These are phyloP conservation scores for Microctenopoma lineatum DNA, from an alignment of 2,797 vertebrate genomes.

Conservation along the genomic window DNA sequence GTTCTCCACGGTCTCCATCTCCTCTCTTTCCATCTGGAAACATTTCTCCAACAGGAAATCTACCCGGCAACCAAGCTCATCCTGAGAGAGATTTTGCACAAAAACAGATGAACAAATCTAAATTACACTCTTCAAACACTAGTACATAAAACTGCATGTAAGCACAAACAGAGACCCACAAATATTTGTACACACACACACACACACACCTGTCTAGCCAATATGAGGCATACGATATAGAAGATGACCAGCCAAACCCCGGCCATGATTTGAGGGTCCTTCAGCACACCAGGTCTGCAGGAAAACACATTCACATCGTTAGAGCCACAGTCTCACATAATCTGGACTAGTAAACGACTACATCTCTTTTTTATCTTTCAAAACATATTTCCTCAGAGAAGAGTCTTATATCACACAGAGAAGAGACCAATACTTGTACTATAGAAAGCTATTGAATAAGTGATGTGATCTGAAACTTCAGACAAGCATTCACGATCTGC, in stretches of 20 bases:
- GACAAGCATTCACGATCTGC: slow-evolving; percentile 50
- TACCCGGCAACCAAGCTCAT: slow-evolving; percentile 88
- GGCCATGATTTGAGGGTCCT: slow-evolving; percentile 90
- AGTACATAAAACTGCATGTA: background rate
- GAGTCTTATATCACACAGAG: slow-evolving; percentile 33
- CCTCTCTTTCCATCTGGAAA: slow-evolving; percentile 85
- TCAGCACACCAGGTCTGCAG: slow-evolving; percentile 86
- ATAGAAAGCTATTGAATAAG: slow-evolving; percentile 60
- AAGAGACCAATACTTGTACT: background rate
- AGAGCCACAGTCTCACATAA: background rate
- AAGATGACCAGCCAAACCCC: slow-evolving; percentile 90
- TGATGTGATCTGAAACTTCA: slow-evolving; percentile 62
- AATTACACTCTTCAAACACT: background rate
- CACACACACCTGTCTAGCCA: slow-evolving; percentile 87
- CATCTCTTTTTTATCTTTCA: background rate
- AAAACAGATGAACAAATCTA: background rate
- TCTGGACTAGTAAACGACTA: background rate
- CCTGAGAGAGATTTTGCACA: slow-evolving; percentile 69
- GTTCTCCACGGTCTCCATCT: slow-evolving; percentile 92
- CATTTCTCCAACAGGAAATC: slow-evolving; percentile 90
- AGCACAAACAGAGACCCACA: background rate
- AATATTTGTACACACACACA: too few species aligned
- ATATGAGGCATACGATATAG: slow-evolving; percentile 86
- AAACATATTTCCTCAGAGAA: slow-evolving; percentile 25
- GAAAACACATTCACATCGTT: slow-evolving; percentile 21